These are phyloP conservation scores for Steinernema feltiae DNA, from an alignment of 1,140 invertebrate genomes.

Conservation along the genomic window DNA sequence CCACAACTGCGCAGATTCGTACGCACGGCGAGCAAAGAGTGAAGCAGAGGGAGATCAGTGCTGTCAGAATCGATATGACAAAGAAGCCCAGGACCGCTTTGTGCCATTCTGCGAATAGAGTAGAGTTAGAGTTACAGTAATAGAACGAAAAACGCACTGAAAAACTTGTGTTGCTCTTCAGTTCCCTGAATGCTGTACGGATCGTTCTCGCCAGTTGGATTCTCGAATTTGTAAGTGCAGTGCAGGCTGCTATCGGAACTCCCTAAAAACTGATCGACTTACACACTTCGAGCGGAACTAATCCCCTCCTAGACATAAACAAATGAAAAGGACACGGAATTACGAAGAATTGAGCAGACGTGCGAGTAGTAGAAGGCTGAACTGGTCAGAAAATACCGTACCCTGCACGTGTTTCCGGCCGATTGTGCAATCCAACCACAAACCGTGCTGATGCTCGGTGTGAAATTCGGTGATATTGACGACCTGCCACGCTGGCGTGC, in stretches of 20 bases:
- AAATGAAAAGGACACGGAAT: neutral
- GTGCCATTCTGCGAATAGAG: slow-evolving; percentile 11
- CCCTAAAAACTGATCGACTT: slow-evolving; percentile 2
- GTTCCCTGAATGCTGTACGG: slow-evolving; percentile 2
- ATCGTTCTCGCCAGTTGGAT: slow-evolving; percentile 9
- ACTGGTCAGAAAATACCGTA: neutral
- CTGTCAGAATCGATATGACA: neutral
- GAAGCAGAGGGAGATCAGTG: slow-evolving; percentile 9
- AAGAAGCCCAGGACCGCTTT: slow-evolving; percentile 10
- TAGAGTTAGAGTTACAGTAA: neutral
- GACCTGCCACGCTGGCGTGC: slow-evolving; percentile 11
- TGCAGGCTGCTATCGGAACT: slow-evolving; percentile 15
- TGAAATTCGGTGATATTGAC: slow-evolving; percentile 16
- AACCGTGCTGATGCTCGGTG: slow-evolving; percentile 16
- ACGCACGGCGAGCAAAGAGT: slow-evolving; percentile 12
- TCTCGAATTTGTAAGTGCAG: slow-evolving; percentile 21
- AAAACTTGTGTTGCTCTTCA: slow-evolving; percentile 17
- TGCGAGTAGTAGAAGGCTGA: neutral
- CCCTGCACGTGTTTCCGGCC: neutral
- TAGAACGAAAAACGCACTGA: neutral
- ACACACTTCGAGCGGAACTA: slow-evolving; percentile 1
- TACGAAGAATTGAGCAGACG: neutral
- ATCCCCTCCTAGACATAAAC: neutral
- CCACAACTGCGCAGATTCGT: slow-evolving; percentile 1
- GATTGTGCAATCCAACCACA: slow-evolving; percentile 16